Base-by-base conservation (phyloP, 1,140 invertebrate genomes). In the Panulirus ornatus region DNA sequence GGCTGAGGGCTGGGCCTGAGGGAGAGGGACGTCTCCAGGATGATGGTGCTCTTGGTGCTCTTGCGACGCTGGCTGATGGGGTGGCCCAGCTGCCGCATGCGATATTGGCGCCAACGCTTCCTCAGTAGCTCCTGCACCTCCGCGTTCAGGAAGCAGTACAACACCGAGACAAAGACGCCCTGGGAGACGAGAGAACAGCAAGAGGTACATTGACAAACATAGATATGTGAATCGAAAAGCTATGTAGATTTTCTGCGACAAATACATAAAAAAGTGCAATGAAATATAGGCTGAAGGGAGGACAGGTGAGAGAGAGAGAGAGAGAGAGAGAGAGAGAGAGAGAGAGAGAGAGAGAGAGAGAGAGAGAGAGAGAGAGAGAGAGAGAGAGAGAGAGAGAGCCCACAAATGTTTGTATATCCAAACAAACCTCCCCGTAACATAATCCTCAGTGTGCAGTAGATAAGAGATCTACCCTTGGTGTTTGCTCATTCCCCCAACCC, bases 61-160 rank as follows among this genome's bases (percentile, higher is more conserved):
- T 84, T 84, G 2, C 83, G 38, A 0, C 83, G 66, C 40, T 84
- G 63, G 27, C 66, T 47, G 42, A 1, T n/a, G 0, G 83, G 83
- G 27, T 71, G 73, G 0, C 83, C 83, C 11, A 84, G 63, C 22
- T 47, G 75, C 16, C 76, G 47, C 51, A 88, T 58, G 30, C 76
- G 75, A 76, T 88, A 71, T 76, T 88, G 85, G 9, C 85, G 85
- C 85, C 85, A 88, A 0, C 85, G 75, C 58, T 88, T 88, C 75
- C 42, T 22, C 6, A 88, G 75, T 2, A 88, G 38, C 58, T 88
- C 76, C 76, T 81, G 75, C 0, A 88, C 85, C 73, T 88, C 85
- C 3, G 40, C 58, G 54, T 88, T 88, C 54, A 88, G 54, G 38
- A 88, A 88, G 85, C 85, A 88, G 75, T 88, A 88, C 54, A 88